A percentile compares a stretch with the other conserved stretches of the same genome.
Evolutionary conservation across 2,113 vertebrate genomes (phyloP).

Genomic region (Mesoclemmys tuberculata): DNA sequence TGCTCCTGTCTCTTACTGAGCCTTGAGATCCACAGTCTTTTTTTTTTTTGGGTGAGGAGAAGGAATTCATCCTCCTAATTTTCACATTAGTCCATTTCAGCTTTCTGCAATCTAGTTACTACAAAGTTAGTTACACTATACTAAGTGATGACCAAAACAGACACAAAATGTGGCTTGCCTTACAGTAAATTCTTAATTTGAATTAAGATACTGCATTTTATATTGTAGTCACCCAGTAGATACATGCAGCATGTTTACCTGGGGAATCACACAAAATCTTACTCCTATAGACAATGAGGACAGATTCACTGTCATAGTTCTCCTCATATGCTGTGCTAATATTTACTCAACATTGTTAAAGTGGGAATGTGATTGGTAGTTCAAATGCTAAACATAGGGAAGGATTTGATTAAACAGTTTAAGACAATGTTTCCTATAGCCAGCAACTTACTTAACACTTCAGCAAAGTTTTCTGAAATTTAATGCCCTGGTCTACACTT

Average conservation of each 20-base stretch:
- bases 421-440: slow-evolving; percentile 17
- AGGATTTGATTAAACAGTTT: slow-evolving; percentile 5
- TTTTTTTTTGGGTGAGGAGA: background rate
- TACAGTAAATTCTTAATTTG: background rate
- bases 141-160: background rate
- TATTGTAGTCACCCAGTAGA: background rate
- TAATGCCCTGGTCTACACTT: background rate
- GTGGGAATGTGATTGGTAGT: background rate
- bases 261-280: background rate
- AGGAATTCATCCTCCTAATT: background rate
- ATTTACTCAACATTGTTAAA: background rate
- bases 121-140: rapidly evolving
- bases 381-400: background rate
- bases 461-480: slow-evolving; percentile 11
- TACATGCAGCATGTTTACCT: background rate
- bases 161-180: background rate
- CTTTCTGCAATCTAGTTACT: background rate
- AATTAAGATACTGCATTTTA: background rate
- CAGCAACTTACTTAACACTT: background rate
- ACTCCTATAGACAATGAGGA: background rate
- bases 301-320: background rate
- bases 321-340: background rate
- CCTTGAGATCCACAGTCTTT: background rate
- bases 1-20: background rate
- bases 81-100: background rate